These are phyloP conservation scores for Oriolus oriolus DNA, from an alignment of 2,113 vertebrate genomes.

Conservation along the genomic window DNA sequence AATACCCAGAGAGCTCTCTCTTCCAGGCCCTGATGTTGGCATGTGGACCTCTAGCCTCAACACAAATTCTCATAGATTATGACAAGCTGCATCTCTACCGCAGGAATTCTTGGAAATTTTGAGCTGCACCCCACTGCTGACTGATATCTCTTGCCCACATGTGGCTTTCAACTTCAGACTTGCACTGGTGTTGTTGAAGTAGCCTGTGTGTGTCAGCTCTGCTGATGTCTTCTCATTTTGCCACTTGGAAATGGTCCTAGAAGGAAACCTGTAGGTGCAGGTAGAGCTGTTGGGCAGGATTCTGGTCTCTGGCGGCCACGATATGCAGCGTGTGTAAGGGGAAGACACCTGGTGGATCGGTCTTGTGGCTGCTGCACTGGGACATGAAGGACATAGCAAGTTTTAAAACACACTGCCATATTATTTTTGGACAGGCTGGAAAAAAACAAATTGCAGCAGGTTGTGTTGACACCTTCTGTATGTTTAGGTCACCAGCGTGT, in stretches of 20 bases:
- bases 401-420: background rate
- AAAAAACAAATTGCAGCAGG: background rate
- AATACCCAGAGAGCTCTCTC: fast-evolving
- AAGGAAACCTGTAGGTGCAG: background rate
- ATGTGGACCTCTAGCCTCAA: background rate
- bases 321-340: fast-evolving
- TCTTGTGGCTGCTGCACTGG: background rate
- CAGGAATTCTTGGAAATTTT: background rate
- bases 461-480: background rate
- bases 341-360: background rate
- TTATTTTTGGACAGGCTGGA: background rate
- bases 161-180: background rate
- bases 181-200: fast-evolving
- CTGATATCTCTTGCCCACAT: background rate
- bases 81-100: background rate
- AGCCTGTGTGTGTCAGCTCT: background rate
- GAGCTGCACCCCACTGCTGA: background rate
- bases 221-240: background rate
- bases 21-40: background rate
- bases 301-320: background rate
- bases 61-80: background rate
- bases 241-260: background rate
- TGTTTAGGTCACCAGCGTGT: background rate
- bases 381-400: background rate
- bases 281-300: background rate